Conservation (phyloP, 2,113 vertebrate species). For the Nyctibius bracteatus region DNA sequence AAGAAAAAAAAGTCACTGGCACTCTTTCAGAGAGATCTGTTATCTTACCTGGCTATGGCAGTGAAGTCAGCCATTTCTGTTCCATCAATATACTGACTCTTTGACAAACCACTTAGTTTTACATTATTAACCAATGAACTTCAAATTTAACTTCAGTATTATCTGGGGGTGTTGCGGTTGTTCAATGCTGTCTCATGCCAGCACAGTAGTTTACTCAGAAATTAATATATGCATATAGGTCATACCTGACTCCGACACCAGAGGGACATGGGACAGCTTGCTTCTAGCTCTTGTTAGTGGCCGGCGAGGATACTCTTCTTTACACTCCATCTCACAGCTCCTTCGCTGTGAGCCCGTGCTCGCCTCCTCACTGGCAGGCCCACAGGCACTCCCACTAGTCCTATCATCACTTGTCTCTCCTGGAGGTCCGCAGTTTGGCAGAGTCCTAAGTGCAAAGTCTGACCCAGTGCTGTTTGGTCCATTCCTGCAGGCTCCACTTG, state of each 20-base stretch:
- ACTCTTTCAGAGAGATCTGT: neutral
- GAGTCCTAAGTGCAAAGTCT: constrained; percentile 76
- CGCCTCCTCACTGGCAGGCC: constrained; percentile 63
- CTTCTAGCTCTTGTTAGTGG: constrained; percentile 92
- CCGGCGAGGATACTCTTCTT: constrained; percentile 82
- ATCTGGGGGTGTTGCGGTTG: neutral
- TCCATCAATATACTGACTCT: neutral
- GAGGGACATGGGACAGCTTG: constrained; percentile 83
- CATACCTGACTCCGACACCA: constrained; percentile 90
- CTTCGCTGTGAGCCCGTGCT: constrained; percentile 54
- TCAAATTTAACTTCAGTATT: neutral
- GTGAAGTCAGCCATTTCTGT: neutral
- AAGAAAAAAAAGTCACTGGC: neutral
- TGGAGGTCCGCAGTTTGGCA: constrained; percentile 65
- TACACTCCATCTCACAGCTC: constrained; percentile 58
- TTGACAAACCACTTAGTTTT: neutral
- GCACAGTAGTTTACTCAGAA: neutral
- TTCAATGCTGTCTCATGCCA: neutral
- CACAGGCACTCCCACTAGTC: constrained; percentile 71
- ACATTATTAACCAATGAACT: neutral
- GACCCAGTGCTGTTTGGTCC: constrained; percentile 65
- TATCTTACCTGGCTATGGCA: neutral
- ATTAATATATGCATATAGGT: neutral
- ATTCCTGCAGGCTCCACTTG: constrained; percentile 69
- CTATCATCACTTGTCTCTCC: constrained; percentile 60